Evolutionary conservation across 2,797 vertebrate genomes (phyloP).

Genomic region (Urocyon cinereoargenteus): DNA sequence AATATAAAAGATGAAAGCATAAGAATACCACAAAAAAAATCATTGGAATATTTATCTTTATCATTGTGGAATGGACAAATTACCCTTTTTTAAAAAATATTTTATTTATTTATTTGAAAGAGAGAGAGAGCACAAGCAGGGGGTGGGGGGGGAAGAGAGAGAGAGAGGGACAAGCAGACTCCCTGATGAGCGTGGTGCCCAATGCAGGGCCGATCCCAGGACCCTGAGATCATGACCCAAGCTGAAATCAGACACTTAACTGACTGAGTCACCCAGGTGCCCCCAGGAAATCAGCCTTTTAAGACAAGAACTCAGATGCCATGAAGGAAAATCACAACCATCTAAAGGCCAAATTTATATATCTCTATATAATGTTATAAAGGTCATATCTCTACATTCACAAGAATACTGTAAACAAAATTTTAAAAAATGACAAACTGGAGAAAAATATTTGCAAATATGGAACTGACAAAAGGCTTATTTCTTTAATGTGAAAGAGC

Average conservation of each 20-base stretch:
- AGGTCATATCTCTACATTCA: not conserved
- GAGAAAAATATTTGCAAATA: constrained; percentile 16
- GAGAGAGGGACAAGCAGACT: not conserved
- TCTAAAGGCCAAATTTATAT: not conserved
- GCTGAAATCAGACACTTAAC: not conserved
- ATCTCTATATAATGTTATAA: not conserved
- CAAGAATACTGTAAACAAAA: not conserved
- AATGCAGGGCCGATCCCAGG: not conserved
- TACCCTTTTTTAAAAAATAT: not conserved
- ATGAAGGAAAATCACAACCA: not conserved
- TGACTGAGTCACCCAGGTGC: not conserved
- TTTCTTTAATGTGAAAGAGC: not conserved
- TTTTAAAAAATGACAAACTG: not conserved
- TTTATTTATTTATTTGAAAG: not conserved
- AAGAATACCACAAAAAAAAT: not conserved
- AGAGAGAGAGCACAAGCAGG: not conserved
- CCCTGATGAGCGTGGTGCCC: not conserved
- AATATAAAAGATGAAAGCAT: not conserved
- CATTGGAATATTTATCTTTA: not conserved
- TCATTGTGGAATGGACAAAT: not conserved
- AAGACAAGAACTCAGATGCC: not conserved
- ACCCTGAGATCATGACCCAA: not conserved
- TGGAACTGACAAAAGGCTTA: not conserved
- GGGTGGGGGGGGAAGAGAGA: not conserved
- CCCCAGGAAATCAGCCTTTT: not conserved